Evolutionary conservation across 2,113 vertebrate species (phyloP).

Genomic region (human): DNA sequence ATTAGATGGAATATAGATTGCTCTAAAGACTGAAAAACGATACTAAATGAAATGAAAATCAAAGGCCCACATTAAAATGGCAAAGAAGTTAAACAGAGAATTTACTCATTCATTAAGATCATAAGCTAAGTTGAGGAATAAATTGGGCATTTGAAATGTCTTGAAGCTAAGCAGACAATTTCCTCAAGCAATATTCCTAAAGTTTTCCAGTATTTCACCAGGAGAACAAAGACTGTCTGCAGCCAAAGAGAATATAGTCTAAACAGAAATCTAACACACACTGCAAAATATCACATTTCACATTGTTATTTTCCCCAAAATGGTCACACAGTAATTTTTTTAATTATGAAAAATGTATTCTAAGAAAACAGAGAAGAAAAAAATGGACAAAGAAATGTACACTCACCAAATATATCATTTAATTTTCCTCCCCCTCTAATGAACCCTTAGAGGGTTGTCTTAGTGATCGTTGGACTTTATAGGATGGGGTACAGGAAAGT

Average conservation of each 20-base stretch:
- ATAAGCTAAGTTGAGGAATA: neutral
- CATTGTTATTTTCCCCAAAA: neutral
- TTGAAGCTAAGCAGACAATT: constrained; percentile 42
- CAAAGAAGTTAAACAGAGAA: neutral
- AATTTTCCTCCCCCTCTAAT: neutral
- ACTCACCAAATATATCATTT: neutral
- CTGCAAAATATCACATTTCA: constrained; percentile 8
- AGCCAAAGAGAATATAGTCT: neutral
- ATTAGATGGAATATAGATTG: neutral
- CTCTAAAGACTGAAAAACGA: constrained; percentile 23
- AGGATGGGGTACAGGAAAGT: neutral
- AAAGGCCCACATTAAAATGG: neutral
- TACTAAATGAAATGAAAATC: neutral
- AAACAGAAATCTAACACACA: neutral
- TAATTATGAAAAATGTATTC: constrained; percentile 34
- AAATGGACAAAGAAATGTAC: neutral
- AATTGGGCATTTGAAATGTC: neutral
- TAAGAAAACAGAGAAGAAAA: constrained; percentile 42
- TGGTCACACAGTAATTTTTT: neutral
- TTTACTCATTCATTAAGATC: constrained; percentile 7
- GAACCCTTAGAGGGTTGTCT: neutral
- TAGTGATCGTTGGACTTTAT: neutral
- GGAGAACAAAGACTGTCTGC: constrained; percentile 30
- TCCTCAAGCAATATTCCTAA: neutral
- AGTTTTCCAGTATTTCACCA: neutral